Percentiles rank a stretch among this genome's conserved stretches.
phyloP scores from a whole-genome alignment of 2,888 invertebrate species.

The Archips crataeganus region DNA sequence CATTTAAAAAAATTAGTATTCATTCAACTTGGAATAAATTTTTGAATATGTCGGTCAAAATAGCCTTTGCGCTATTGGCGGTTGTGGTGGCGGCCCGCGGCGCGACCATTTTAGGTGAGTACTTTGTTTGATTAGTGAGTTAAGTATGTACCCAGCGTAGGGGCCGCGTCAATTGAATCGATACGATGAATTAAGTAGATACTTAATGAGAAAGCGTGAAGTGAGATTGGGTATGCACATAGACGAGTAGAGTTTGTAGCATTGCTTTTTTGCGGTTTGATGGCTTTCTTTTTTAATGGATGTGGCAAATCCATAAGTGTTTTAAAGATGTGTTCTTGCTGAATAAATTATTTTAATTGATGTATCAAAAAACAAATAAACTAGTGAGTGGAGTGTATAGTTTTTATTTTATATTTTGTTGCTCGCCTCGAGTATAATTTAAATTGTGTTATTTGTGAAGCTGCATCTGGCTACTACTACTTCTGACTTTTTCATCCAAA shows the following conservation, averaged over 20 bases:
- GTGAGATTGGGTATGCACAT: conserved; percentile 32
- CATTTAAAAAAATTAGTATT: conserved; percentile 56
- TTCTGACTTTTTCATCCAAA: too few species aligned
- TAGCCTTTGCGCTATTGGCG: conserved; percentile 67
- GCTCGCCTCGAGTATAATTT: too few species aligned
- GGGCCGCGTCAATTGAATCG: conserved; percentile 21
- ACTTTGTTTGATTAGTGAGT: conserved; percentile 50
- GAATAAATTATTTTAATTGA: too few species aligned
- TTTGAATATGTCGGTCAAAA: conserved; percentile 72
- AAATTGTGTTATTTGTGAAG: too few species aligned
- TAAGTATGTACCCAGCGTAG: conserved; percentile 16
- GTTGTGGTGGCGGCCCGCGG: conserved; percentile 64
- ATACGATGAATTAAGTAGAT: conserved; percentile 24
- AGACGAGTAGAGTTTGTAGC: conserved; percentile 22
- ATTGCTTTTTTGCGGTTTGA: conserved; percentile 14
- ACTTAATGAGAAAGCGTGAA: conserved; percentile 42
- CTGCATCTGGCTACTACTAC: too few species aligned
- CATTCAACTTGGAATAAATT: conserved; percentile 24
- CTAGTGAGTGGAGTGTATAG: too few species aligned
- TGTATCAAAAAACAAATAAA: too few species aligned
- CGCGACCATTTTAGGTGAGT: conserved; percentile 82
- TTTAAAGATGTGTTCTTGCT: too few species aligned
- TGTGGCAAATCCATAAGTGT: background rate
- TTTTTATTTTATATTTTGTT: too few species aligned
- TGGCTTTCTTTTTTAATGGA: background rate